Evolutionary conservation across 2,888 invertebrate species (phyloP).

Genomic region (Subacronicta megacephala): DNA sequence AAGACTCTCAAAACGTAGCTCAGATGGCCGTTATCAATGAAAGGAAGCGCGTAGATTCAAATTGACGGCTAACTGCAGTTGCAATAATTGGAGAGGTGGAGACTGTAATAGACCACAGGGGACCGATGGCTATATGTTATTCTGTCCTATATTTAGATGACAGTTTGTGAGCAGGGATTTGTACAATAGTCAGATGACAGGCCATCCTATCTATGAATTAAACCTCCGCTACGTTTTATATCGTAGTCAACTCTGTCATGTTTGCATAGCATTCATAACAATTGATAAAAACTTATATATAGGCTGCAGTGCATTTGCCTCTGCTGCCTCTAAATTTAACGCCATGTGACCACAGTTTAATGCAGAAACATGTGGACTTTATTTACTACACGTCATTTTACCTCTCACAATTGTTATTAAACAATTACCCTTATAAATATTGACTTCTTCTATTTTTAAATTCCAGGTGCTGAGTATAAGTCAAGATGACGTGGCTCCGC

Average conservation of each 20-base stretch:
- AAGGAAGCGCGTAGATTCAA: conserved; percentile 78
- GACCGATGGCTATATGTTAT: conserved; percentile 66
- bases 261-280: conserved; percentile 36
- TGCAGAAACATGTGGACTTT: conserved; percentile 59
- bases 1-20: conserved; percentile 45
- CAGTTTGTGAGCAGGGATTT: conserved; percentile 69
- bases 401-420: conserved; percentile 29
- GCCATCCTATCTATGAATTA: conserved; percentile 30
- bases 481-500: conserved; percentile 77
- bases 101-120: conserved; percentile 73
- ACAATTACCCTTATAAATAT: conserved; percentile 1
- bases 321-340: conserved; percentile 73
- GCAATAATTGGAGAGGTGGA: conserved; percentile 77
- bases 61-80: conserved; percentile 75
- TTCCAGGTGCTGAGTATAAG: conserved; percentile 81
- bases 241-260: conserved; percentile 6
- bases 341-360: conserved; percentile 63
- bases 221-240: conserved; percentile 13
- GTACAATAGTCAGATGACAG: conserved; percentile 61
- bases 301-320: conserved; percentile 55
- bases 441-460: conserved; percentile 45
- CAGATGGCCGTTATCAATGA: conserved; percentile 58
- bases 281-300: conserved; percentile 57
- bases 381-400: conserved; percentile 54
- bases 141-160: conserved; percentile 74